phyloP scores from a whole-genome alignment of 2,113 vertebrate genomes.

The Oryzias melastigma region DNA sequence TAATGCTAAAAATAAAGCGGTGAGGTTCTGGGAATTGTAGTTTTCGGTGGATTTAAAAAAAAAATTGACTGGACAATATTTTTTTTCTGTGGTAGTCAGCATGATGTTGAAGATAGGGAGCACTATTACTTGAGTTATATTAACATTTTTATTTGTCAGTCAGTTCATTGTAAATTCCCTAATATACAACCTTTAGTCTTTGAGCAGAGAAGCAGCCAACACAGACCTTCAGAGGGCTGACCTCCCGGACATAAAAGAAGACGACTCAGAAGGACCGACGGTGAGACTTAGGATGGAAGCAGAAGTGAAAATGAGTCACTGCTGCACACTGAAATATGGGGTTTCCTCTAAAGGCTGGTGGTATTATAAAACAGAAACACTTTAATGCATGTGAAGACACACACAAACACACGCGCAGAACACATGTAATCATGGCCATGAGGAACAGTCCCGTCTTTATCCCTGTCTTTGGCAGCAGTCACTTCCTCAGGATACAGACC shows the following conservation, averaged over 20 bases:
- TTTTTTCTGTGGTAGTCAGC: no score
- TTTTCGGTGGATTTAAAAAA: no score
- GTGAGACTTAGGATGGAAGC: conserved; percentile 7
- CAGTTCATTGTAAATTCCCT: conserved; percentile 44
- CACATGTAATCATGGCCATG: conserved; percentile 55
- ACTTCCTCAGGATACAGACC: conserved; percentile 70
- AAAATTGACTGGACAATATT: no score
- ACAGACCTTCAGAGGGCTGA: conserved; percentile 35
- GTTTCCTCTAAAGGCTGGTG: conserved; percentile 19
- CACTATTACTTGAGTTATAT: conserved; percentile 52
- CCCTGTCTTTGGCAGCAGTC: conserved; percentile 65
- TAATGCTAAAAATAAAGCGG: no score
- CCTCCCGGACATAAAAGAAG: conserved; percentile 20
- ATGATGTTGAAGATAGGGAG: conserved; percentile 24
- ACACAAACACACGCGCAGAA: conserved; percentile 31
- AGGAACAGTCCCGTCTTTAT: conserved; percentile 67
- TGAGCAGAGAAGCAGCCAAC: conserved; percentile 36
- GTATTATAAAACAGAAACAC: conserved; percentile 43
- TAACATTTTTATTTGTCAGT: conserved; percentile 55
- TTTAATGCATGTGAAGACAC: conserved; percentile 23
- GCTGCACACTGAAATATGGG: conserved; percentile 27
- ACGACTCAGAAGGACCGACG: conserved; percentile 24
- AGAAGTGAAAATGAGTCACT: conserved; percentile 36
- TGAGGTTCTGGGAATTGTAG: no score
- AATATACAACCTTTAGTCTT: background rate